Evolutionary conservation across 2,888 invertebrate species (phyloP).

Genomic region (Ferrisia virgata): DNA sequence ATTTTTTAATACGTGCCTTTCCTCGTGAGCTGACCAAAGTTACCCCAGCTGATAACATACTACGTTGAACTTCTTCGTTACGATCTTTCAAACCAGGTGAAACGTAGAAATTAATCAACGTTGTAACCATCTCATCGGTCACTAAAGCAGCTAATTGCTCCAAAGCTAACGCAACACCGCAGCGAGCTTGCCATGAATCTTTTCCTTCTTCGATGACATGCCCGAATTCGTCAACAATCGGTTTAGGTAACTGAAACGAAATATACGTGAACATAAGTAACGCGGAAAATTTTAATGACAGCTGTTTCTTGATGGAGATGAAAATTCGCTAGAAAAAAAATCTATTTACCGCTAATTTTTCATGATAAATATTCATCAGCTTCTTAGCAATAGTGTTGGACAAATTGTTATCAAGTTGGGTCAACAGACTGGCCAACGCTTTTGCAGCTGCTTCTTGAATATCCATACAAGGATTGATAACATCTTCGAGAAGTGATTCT

Average conservation of each 20-base stretch:
- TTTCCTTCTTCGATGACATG: constrained; percentile 78
- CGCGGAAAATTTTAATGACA: not conserved
- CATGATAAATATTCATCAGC: constrained; percentile 69
- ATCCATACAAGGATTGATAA: constrained; percentile 76
- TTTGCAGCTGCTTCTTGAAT: constrained; percentile 79
- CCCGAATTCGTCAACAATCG: constrained; percentile 86
- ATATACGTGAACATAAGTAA: not conserved
- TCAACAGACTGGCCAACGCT: constrained; percentile 70
- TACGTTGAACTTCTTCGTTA: constrained; percentile 67
- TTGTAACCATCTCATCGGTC: constrained; percentile 65
- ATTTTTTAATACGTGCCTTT: constrained; percentile 60
- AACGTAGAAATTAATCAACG: constrained; percentile 78
- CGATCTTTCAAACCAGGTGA: constrained; percentile 76
- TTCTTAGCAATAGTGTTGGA: constrained; percentile 50
- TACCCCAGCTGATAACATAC: constrained; percentile 93
- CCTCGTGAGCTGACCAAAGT: constrained; percentile 89
- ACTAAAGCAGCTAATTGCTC: constrained; percentile 73
- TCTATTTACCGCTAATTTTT: constrained; percentile 62
- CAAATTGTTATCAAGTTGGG: constrained; percentile 54
- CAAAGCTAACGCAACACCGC: constrained; percentile 83
- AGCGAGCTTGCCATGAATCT: constrained; percentile 87
- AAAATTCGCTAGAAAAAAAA: not conserved
- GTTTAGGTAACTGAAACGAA: constrained; percentile 61
- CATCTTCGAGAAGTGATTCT: constrained; percentile 63
- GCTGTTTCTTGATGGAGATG: not conserved